phyloP scores from a whole-genome alignment of 2,888 invertebrate genomes.

The Amblyteles armatorius region DNA sequence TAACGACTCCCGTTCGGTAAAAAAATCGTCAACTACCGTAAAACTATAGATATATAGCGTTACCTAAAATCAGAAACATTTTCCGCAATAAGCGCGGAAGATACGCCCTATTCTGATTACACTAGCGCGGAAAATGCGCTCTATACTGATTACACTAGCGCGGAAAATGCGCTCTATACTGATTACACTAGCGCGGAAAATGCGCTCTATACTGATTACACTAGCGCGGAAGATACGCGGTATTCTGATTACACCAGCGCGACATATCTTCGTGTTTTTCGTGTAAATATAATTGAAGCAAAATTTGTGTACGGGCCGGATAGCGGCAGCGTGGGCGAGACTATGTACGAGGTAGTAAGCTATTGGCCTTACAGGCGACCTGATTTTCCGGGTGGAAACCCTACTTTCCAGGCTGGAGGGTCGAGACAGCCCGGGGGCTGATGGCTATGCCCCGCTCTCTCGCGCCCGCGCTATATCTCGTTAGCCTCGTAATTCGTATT shows the following conservation, averaged over 20 bases:
- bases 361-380: conserved; percentile 44
- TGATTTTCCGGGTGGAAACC: conserved; percentile 45
- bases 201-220: background rate
- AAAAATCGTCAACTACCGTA: too few relatives aligned
- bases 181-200: too few relatives aligned
- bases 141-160: too few relatives aligned
- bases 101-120: too few relatives aligned
- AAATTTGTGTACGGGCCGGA: background rate
- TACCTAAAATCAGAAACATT: too few relatives aligned
- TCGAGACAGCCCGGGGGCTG: conserved; percentile 28
- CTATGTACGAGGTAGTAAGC: conserved; percentile 2
- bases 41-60: too few relatives aligned
- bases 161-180: too few relatives aligned
- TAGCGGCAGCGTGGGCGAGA: background rate
- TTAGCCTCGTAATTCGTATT: conserved; percentile 59
- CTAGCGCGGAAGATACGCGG: background rate
- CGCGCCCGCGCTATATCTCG: conserved; percentile 51
- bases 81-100: too few relatives aligned
- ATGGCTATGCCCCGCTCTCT: background rate
- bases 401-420: conserved; percentile 35
- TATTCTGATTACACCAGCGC: background rate
- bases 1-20: too few relatives aligned
- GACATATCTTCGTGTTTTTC: background rate
- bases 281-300: conserved; percentile 4
- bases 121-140: too few relatives aligned